phyloP scores from a whole-genome alignment of 1,140 invertebrate species.

The Ips typographus region DNA sequence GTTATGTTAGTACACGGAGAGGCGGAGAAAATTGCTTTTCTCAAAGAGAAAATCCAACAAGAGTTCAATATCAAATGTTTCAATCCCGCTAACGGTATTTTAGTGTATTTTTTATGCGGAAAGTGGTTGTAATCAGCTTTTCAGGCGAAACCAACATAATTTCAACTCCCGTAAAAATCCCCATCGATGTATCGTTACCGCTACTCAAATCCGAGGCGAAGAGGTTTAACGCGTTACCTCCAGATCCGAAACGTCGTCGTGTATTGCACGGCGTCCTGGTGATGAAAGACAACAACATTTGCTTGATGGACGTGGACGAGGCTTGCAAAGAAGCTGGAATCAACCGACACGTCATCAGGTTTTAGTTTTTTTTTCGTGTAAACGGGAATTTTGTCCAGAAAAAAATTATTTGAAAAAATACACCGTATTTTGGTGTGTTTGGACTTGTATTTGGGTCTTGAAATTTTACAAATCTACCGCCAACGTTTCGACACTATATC shows the following conservation, averaged over 20 bases:
- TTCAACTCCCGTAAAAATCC: constrained; percentile 81
- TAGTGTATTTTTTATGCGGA: not conserved
- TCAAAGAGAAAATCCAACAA: constrained; percentile 91
- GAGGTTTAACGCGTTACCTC: constrained; percentile 74
- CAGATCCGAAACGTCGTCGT: constrained; percentile 83
- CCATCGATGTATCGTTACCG: constrained; percentile 85
- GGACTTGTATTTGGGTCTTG: too few species aligned
- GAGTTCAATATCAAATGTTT: constrained; percentile 90
- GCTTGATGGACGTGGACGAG: constrained; percentile 86
- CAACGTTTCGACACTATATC: too few species aligned
- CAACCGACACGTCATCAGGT: constrained; percentile 75
- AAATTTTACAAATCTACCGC: too few species aligned
- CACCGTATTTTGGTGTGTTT: too few species aligned
- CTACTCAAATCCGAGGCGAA: constrained; percentile 81
- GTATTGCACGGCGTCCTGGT: constrained; percentile 89
- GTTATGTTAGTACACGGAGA: constrained; percentile 96
- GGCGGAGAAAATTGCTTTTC: constrained; percentile 88
- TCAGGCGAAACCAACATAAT: constrained; percentile 80
- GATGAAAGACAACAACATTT: constrained; percentile 84
- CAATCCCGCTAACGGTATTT: constrained; percentile 89
- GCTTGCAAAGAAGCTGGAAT: constrained; percentile 88
- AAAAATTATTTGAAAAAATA: too few species aligned
- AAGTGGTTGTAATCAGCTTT: not conserved
- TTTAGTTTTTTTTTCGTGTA: not conserved
- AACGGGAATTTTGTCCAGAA: too few species aligned